These are phyloP conservation scores for Rhaphigaster nebulosa DNA, from an alignment of 2,888 invertebrate species.

Conservation along the genomic window DNA sequence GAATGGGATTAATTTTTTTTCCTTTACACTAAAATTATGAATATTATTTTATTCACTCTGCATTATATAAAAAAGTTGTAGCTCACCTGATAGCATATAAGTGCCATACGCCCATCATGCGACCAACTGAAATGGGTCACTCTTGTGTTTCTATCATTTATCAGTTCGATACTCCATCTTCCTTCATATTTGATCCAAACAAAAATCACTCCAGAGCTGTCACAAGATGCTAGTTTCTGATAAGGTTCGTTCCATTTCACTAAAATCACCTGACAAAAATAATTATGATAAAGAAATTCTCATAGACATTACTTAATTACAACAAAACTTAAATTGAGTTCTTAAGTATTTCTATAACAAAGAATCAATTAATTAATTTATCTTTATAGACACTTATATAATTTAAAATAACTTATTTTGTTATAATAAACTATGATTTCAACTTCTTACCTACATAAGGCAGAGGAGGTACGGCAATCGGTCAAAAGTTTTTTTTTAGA, in stretches of 20 bases:
- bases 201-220: conserved; percentile 97
- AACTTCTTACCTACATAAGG: too few relatives aligned
- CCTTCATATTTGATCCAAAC: conserved; percentile 99
- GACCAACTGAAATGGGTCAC: conserved; percentile 99
- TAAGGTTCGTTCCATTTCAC: conserved; percentile 99
- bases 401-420: too few relatives aligned
- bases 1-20: background rate
- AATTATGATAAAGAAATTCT: background rate
- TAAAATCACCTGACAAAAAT: conserved; percentile 80
- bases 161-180: conserved; percentile 98
- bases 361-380: too few relatives aligned
- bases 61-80: conserved; percentile 50
- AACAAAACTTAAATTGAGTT: background rate
- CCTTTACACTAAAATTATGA: background rate
- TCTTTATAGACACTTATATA: too few relatives aligned
- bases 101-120: conserved; percentile 97
- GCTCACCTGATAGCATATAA: conserved; percentile 93
- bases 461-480: too few relatives aligned
- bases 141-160: conserved; percentile 97
- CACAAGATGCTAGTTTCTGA: conserved; percentile 97
- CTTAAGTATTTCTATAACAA: too few relatives aligned
- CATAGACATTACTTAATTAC: background rate
- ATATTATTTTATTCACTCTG: background rate
- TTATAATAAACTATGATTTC: too few relatives aligned
- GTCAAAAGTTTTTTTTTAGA: too few relatives aligned